Evolutionary conservation across 1,140 invertebrate genomes (phyloP).

Genomic region (Caerostris extrusa): DNA sequence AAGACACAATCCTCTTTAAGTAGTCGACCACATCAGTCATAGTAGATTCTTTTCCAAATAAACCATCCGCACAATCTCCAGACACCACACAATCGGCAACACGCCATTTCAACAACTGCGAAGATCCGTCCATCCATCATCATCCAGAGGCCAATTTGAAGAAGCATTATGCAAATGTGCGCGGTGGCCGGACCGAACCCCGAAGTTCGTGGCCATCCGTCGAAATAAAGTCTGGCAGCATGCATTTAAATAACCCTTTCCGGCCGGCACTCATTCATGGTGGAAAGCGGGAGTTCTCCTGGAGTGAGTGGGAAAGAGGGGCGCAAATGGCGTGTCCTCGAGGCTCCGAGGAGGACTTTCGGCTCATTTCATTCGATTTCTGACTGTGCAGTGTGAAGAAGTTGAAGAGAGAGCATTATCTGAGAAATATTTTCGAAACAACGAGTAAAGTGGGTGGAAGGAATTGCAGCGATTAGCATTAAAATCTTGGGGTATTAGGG

Average conservation of each 20-base stretch:
- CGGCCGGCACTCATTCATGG: background rate
- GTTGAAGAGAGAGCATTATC: too few species aligned
- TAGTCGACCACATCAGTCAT: background rate
- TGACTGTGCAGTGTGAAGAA: too few species aligned
- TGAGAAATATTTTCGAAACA: background rate
- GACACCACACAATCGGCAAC: background rate
- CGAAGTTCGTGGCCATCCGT: background rate
- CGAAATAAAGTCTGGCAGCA: conserved; percentile 19
- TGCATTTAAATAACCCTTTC: conserved; percentile 3
- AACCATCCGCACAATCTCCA: background rate
- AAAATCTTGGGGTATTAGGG: background rate
- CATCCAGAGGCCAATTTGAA: conserved; percentile 24
- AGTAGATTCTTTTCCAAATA: too few species aligned
- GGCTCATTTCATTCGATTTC: conserved; percentile 7
- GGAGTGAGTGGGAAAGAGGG: background rate
- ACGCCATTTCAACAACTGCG: too few species aligned
- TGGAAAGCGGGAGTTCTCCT: background rate
- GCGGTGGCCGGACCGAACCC: background rate
- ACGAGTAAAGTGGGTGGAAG: background rate
- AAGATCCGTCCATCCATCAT: conserved; percentile 15
- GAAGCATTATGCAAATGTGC: conserved; percentile 33
- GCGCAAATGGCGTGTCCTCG: background rate
- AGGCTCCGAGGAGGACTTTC: background rate
- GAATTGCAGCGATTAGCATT: background rate
- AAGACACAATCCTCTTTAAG: background rate